A percentile compares a stretch with the other conserved stretches of the same genome.
Evolutionary conservation across 1,140 invertebrate genomes (phyloP).

Genomic region (Macrocentrus cingulum): DNA sequence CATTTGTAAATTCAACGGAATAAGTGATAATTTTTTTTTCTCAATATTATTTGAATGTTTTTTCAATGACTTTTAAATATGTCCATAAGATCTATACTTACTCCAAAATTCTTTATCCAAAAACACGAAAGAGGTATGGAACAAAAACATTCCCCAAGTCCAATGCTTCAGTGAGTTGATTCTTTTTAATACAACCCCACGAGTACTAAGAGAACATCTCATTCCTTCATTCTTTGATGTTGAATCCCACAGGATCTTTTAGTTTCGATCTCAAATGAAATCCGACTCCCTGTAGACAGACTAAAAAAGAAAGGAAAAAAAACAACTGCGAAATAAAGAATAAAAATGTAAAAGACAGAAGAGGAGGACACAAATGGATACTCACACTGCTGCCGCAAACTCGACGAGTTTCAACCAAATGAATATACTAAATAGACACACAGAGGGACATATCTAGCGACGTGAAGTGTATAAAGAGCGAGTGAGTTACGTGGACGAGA

Average conservation of each 20-base stretch:
- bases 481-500: conserved; percentile 18
- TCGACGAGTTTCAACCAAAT: background rate
- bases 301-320: background rate
- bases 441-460: conserved; percentile 28
- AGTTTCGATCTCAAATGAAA: conserved; percentile 6
- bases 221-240: too few species aligned
- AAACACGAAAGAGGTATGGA: too few species aligned
- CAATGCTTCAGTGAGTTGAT: too few species aligned
- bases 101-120: too few species aligned
- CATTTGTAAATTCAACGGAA: too few species aligned
- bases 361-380: conserved; percentile 7
- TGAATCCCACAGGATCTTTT: background rate
- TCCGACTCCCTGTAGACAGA: background rate
- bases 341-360: background rate
- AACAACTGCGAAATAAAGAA: background rate
- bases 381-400: background rate
- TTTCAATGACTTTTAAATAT: too few species aligned
- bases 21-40: too few species aligned
- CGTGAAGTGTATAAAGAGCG: conserved; percentile 37
- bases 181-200: too few species aligned
- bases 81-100: too few species aligned
- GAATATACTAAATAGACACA: conserved; percentile 2
- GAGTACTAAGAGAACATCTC: too few species aligned
- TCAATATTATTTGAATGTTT: too few species aligned
- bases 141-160: too few species aligned